A percentile compares a stretch with the other conserved stretches of the same genome.
phyloP scores from a whole-genome alignment of 2,113 vertebrate species.

The Microcebus ravelobensis region DNA sequence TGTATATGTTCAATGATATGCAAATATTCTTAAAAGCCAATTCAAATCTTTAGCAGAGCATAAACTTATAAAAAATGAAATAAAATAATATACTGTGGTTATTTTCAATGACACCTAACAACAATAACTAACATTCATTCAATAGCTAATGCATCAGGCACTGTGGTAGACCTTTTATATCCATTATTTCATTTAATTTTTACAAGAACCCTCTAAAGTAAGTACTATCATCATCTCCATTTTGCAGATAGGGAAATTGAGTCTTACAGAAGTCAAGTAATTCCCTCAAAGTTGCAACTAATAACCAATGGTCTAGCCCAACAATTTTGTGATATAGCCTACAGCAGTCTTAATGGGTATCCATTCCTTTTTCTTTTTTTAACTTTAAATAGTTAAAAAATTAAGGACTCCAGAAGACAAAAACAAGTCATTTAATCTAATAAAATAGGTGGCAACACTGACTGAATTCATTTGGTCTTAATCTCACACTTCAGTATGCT shows the following conservation, averaged over 20 bases:
- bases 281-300: background rate
- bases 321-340: background rate
- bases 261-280: background rate
- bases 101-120: background rate
- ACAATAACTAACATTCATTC: background rate
- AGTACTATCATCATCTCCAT: background rate
- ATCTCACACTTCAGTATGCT: background rate
- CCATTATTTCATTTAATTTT: slow-evolving; percentile 27
- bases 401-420: background rate
- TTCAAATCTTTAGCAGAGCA: background rate
- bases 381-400: background rate
- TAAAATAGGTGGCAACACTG: background rate
- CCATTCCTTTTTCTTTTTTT: background rate
- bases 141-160: background rate
- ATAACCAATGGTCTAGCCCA: background rate
- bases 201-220: background rate
- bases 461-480: background rate
- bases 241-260: background rate
- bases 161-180: background rate
- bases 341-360: background rate
- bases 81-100: background rate
- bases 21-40: slow-evolving; percentile 16
- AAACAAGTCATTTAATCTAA: background rate
- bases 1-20: background rate
- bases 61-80: slow-evolving; percentile 18